Evolutionary conservation across 2,888 invertebrate species (phyloP).

Genomic region (Drosophila pegasa): DNA sequence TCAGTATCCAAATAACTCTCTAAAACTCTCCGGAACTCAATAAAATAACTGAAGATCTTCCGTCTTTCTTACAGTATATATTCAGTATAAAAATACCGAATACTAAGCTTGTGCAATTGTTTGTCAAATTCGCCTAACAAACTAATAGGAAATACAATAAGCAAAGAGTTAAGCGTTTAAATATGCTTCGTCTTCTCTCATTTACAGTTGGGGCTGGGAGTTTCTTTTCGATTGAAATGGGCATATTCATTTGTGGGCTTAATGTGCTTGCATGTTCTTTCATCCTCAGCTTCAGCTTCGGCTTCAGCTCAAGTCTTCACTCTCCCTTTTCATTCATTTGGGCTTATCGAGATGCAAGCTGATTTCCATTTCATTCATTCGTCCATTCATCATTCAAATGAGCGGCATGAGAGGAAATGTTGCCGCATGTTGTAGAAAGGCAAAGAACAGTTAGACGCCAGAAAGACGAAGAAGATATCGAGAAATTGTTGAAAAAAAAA

Average conservation of each 20-base stretch:
- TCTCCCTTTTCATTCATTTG: slow-evolving; percentile 40
- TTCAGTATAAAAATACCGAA: slow-evolving; percentile 4
- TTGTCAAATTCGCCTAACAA: not conserved
- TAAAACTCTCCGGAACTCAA: not conserved
- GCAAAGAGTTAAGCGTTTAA: not conserved
- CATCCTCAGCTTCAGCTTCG: not conserved
- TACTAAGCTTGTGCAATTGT: not conserved
- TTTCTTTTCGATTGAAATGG: slow-evolving; percentile 26
- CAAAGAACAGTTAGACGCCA: slow-evolving; percentile 59
- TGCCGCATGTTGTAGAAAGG: slow-evolving; percentile 56
- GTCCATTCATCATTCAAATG: slow-evolving; percentile 66
- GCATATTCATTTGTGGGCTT: slow-evolving; percentile 20
- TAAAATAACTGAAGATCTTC: no score
- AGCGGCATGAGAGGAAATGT: not conserved
- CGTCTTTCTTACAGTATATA: not conserved
- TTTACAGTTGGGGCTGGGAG: slow-evolving; percentile 11
- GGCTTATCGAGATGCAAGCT: slow-evolving; percentile 23
- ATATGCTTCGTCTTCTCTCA: slow-evolving; percentile 1
- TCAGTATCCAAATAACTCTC: not conserved
- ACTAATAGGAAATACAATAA: not conserved
- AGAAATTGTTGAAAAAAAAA: slow-evolving; percentile 30
- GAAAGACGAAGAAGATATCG: slow-evolving; percentile 29
- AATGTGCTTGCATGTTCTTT: slow-evolving; percentile 32
- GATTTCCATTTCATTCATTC: slow-evolving; percentile 77
- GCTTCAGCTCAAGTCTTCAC: slow-evolving; percentile 2